phyloP scores from a whole-genome alignment of 2,888 invertebrate species.

The Netelia inedita region DNA sequence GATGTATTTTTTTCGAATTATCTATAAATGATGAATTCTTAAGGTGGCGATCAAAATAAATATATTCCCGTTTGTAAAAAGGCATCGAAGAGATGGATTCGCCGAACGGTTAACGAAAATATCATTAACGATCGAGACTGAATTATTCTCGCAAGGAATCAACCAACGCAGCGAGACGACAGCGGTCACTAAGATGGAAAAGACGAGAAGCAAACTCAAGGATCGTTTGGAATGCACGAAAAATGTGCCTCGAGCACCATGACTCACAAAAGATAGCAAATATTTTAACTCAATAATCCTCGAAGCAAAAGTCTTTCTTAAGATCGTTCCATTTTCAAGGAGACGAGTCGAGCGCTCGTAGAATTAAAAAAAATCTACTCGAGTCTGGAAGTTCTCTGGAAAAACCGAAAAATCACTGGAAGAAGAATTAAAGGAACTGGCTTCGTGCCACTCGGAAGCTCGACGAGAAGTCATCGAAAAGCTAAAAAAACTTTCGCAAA shows the following conservation, averaged over 20 bases:
- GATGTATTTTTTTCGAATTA: not conserved
- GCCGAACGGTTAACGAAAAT: conserved; percentile 45
- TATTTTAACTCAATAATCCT: conserved; percentile 1
- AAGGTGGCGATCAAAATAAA: not conserved
- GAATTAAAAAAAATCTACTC: conserved; percentile 26
- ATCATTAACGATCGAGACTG: conserved; percentile 63
- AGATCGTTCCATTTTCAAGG: not conserved
- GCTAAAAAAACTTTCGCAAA: conserved; percentile 10
- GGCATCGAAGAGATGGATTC: not conserved
- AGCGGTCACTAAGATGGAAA: conserved; percentile 32
- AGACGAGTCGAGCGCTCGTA: not conserved
- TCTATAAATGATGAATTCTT: not conserved
- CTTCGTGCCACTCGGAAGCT: conserved; percentile 40
- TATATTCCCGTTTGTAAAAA: not conserved
- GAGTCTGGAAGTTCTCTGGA: conserved; percentile 31
- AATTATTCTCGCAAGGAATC: conserved; percentile 34
- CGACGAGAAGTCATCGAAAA: conserved; percentile 16
- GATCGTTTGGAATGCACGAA: conserved; percentile 33
- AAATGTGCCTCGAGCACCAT: too few species aligned
- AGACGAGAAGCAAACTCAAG: conserved; percentile 42
- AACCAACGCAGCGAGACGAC: conserved; percentile 57
- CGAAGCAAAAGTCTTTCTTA: not conserved
- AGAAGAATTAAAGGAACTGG: conserved; percentile 30
- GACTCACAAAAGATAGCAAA: conserved; percentile 5
- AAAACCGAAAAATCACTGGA: conserved; percentile 37